Evolutionary conservation across 2,113 vertebrate genomes (phyloP).

Genomic region (Chaetops frenatus): DNA sequence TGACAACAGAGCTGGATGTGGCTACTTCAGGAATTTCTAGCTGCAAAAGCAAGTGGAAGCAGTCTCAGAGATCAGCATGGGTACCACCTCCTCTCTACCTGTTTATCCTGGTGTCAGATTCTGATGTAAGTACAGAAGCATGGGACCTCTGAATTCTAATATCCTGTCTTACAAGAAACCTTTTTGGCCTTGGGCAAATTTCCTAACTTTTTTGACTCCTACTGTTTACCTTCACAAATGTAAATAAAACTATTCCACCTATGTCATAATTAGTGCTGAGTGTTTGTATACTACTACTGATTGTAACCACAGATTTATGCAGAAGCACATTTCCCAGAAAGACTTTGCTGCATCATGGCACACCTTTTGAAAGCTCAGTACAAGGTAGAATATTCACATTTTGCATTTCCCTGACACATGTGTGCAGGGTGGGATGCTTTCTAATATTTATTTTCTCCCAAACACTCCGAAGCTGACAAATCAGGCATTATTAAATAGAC

Average conservation of each 20-base stretch:
- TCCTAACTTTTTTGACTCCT: not conserved
- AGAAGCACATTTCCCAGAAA: not conserved
- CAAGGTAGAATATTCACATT: not conserved
- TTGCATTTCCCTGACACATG: not conserved
- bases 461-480: constrained; percentile 39
- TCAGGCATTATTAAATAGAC: constrained; percentile 49
- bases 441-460: constrained; percentile 32
- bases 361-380: not conserved
- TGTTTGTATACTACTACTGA: not conserved
- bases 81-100: not conserved
- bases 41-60: not conserved
- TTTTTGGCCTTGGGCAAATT: not conserved
- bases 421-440: not conserved
- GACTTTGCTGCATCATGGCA: not conserved
- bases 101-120: not conserved
- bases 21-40: not conserved
- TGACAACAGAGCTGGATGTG: not conserved
- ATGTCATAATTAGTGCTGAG: not conserved
- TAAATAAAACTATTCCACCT: not conserved
- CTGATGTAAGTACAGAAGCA: not conserved
- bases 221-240: not conserved
- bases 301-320: not conserved
- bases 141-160: not conserved
- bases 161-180: not conserved
- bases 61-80: not conserved